Evolutionary conservation across 2,888 invertebrate species (phyloP), one percentile per base, ranked within the genome.

Genomic region (Cryptophagus acutangulus): DNA sequence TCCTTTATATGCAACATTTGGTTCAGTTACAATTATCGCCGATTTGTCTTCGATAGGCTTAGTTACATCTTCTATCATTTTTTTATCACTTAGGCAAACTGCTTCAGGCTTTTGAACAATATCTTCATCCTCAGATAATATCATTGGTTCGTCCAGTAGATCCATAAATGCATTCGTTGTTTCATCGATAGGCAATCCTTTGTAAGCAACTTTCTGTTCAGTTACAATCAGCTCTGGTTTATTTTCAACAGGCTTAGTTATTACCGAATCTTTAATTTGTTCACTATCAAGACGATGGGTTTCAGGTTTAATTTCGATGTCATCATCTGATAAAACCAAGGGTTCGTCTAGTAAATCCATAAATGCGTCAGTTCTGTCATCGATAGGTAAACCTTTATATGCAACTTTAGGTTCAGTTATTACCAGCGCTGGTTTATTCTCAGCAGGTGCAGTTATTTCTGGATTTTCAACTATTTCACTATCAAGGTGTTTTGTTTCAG

Each of bases 321-420:
- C 66, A n/a, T 67, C 65, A 17, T 65, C 67, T 1, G 67, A 63
- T 30, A 70, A 58, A 3, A 52, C 51, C 45, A 67, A 61, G n/a
- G 65, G 63, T 38, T 71, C 66, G 38, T 71, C 70, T 24, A 61
- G 42, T 38, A 57, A 44, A 33, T 56, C 50, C 43, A 58, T 51
- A 52, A 55, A 58, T 18, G 48, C 33, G 18, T 43, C 40, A 14
- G 43, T 46, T 15, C 53, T 26, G 15, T 52, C 43, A 40, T 60
- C 57, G 10, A 58, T 43, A 9, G 59, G 54, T 30, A 56, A 38
- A 14, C 47, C 49, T 36, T 49, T 48, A 20, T 53, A 49, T 37
- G 54, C 48, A n/a, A 41, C 43, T 24, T 48, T 46, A 40, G 38
- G n/a, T n/a, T n/a, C n/a, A n/a, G n/a, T n/a, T n/a, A n/a, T n/a